Percentiles rank a stretch among this genome's conserved stretches.
These are phyloP conservation scores for Oryzias celebensis DNA, from an alignment of 2,113 vertebrate species.

Conservation along the genomic window DNA sequence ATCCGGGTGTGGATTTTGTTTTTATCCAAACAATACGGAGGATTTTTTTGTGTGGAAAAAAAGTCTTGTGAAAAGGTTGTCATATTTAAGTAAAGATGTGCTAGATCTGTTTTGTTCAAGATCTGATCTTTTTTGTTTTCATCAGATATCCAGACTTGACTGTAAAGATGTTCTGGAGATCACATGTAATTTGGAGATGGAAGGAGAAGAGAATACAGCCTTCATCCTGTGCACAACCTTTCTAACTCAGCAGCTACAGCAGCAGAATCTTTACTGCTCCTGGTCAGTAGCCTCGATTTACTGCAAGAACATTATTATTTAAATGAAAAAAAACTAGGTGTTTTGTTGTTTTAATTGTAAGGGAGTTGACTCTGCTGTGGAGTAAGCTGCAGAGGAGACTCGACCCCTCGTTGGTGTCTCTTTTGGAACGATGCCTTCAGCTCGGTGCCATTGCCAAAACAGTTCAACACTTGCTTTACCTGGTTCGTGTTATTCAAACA, in stretches of 20 bases:
- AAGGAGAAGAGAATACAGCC: slow-evolving; percentile 93
- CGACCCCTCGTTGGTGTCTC: slow-evolving; percentile 87
- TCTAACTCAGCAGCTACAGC: slow-evolving; percentile 95
- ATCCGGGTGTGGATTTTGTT: too few species aligned
- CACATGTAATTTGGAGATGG: slow-evolving; percentile 93
- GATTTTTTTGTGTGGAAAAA: too few species aligned
- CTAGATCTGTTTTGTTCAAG: not conserved
- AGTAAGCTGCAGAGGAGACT: slow-evolving; percentile 95
- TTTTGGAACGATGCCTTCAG: slow-evolving; percentile 95
- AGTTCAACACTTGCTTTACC: slow-evolving; percentile 90
- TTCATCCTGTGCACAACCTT: slow-evolving; percentile 97
- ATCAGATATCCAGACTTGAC: slow-evolving; percentile 92
- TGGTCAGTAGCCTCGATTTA: slow-evolving; percentile 79
- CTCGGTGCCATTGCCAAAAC: slow-evolving; percentile 96
- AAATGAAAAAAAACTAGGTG: not conserved
- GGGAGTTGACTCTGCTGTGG: slow-evolving; percentile 96
- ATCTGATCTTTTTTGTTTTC: not conserved
- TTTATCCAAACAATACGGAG: too few species aligned
- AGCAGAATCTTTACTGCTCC: slow-evolving; percentile 89
- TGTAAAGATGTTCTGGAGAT: slow-evolving; percentile 95
- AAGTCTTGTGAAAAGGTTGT: too few species aligned
- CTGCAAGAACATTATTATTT: not conserved
- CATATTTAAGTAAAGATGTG: not conserved
- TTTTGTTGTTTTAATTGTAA: slow-evolving; percentile 39
- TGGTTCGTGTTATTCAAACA: slow-evolving; percentile 93